Base-by-base conservation (phyloP, 2,113 vertebrate genomes). In the Cyanocitta stelleri region DNA sequence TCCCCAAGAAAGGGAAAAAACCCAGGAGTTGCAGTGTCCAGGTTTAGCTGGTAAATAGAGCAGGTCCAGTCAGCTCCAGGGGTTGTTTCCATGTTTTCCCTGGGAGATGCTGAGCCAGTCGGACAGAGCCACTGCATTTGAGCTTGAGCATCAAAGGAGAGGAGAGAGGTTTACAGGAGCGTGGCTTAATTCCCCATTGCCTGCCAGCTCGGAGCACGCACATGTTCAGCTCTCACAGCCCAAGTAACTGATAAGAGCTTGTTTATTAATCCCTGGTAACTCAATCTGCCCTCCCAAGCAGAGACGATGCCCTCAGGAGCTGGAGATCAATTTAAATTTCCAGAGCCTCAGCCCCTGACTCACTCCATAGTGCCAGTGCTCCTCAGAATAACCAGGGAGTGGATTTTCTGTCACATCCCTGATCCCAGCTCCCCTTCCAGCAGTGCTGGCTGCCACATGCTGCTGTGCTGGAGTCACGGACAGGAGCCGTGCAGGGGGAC, bases 251-350 rank as follows among this genome's bases (percentile, higher is more conserved):
- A 90, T 89, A 93, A 93, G 82, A 3, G 9, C 87, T 94, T 59
- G 0, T 87, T 95, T 61, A 79, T 95, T 94, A 90, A 95, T 91
- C 78, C 48, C 71, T 52, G 74, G 66, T 93, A 93, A 76, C 62
- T 83, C 85, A 8, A 69, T 85, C 92, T 79, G 78, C 77, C 56
- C 87, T 89, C 84, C 90, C 13, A 72, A 83, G 12, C 79, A 83
- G 54, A 92, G 63, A 26, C 0, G 26, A 59, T 94, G 88, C 94
- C 88, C 94, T 69, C 82, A 43, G 94, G 92, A 93, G 69, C 92
- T 49, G 49, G 24, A 82, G 85, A 94, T 85, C 77, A 61, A 84
- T 79, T 85, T 85, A 73, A 61, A 78, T 93, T 64, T 85, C 61
- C 77, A 85, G 61, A 75, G 58, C 55, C 24, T 87, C 13, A 6